A percentile compares a stretch with the other conserved stretches of the same genome.
These are phyloP conservation scores for Arenaria interpres DNA, from an alignment of 2,113 vertebrate genomes.

Conservation along the genomic window DNA sequence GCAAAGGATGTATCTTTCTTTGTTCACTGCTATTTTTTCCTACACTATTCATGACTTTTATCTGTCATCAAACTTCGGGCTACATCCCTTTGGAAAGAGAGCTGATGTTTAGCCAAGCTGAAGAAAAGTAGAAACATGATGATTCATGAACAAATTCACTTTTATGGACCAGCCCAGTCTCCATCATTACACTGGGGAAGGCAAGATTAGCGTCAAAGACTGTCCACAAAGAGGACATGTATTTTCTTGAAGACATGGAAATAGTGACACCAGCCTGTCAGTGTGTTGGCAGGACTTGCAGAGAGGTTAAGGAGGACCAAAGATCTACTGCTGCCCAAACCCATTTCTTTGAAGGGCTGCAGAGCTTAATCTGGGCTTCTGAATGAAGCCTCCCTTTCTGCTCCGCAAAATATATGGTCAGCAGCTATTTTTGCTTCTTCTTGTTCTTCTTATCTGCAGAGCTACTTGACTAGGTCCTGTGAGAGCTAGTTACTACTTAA, in stretches of 20 bases:
- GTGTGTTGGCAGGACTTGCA: neutral
- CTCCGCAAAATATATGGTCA: neutral
- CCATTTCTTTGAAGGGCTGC: neutral
- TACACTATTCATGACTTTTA: neutral
- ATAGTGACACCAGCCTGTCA: neutral
- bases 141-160: neutral
- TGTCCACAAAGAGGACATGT: neutral
- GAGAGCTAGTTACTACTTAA: neutral
- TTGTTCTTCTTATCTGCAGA: neutral
- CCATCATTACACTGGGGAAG: neutral
- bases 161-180: neutral
- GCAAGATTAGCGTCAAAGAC: neutral
- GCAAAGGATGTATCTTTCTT: neutral
- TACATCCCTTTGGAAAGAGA: neutral
- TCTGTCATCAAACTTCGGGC: neutral
- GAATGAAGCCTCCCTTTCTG: neutral
- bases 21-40: neutral
- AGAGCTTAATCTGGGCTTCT: neutral
- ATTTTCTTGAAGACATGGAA: neutral
- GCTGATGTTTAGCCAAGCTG: neutral
- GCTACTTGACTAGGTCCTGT: neutral
- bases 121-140: neutral
- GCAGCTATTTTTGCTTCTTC: neutral
- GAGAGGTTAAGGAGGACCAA: neutral
- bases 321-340: neutral